Conservation (phyloP, 2,113 vertebrate genomes). For the Grallaria varia region DNA sequence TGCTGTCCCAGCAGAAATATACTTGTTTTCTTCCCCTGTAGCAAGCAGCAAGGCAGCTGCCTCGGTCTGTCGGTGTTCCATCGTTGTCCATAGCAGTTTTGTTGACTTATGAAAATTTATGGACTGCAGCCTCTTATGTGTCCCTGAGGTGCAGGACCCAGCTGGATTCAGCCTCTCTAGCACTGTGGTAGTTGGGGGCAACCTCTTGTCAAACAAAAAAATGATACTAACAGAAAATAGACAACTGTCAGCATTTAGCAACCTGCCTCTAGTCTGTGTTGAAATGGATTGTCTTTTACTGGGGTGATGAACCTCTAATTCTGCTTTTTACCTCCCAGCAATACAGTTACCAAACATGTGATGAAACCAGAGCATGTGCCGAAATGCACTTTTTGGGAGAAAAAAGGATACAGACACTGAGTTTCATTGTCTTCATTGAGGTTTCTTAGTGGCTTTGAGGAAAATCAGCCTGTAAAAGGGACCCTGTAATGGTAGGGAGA, state of each 20-base stretch:
- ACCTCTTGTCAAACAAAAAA: not conserved
- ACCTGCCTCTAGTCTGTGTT: not conserved
- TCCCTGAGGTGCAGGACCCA: not conserved
- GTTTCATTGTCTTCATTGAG: not conserved
- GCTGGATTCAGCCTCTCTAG: not conserved
- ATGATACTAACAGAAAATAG: not conserved
- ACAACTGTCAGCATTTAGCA: not conserved
- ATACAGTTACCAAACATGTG: not conserved
- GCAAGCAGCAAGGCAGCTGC: not conserved
- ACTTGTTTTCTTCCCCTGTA: not conserved
- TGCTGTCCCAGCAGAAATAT: not conserved
- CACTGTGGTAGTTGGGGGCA: not conserved
- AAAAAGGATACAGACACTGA: not conserved
- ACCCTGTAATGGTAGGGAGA: not conserved
- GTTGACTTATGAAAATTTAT: not conserved
- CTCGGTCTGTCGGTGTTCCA: accelerated
- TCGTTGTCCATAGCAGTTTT: not conserved
- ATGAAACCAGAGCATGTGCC: not conserved
- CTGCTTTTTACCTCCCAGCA: not conserved
- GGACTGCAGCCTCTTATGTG: accelerated
- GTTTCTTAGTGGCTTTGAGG: not conserved
- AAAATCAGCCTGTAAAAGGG: not conserved
- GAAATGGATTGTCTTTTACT: not conserved
- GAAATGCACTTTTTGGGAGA: not conserved
- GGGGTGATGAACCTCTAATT: not conserved